phyloP scores from a whole-genome alignment of 53 echinoderm and acorn worm species.

The Henricia sp. region DNA sequence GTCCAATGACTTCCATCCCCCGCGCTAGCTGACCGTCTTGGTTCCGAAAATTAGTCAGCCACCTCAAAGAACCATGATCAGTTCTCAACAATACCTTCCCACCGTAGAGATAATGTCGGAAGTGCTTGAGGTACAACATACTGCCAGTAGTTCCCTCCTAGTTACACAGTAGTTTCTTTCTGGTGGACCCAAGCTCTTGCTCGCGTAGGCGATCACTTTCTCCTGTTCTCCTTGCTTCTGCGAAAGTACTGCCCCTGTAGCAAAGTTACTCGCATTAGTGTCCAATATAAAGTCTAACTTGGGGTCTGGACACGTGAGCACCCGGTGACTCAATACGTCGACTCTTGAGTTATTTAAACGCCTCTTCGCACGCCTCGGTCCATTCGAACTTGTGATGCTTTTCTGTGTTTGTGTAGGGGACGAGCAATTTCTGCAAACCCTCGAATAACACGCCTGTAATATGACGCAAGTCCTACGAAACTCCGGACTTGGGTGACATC shows the following conservation, averaged over 20 bases:
- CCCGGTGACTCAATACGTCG: slow-evolving; percentile 1
- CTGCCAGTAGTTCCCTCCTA: background rate
- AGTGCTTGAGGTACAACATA: slow-evolving; percentile 2
- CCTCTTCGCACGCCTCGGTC: background rate
- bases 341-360: background rate
- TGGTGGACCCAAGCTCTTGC: background rate
- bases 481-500: slow-evolving; percentile 8
- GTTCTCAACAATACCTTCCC: background rate
- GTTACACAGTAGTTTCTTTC: slow-evolving; percentile 1
- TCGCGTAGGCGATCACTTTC: slow-evolving; percentile 1
- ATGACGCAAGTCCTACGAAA: slow-evolving; percentile 1
- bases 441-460: background rate
- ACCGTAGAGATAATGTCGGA: slow-evolving; percentile 12
- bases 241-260: background rate
- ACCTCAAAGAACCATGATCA: slow-evolving; percentile 7
- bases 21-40: background rate
- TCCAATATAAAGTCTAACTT: slow-evolving; percentile 2
- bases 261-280: slow-evolving; percentile 8
- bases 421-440: slow-evolving; percentile 3
- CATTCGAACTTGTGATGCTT: background rate
- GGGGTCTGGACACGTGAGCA: background rate
- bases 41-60: slow-evolving; percentile 2
- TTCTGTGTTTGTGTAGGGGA: background rate
- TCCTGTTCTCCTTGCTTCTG: slow-evolving; percentile 5
- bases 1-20: slow-evolving; percentile 5